Conservation (phyloP, 2,113 vertebrate genomes). For the Brachyistius frenatus region DNA sequence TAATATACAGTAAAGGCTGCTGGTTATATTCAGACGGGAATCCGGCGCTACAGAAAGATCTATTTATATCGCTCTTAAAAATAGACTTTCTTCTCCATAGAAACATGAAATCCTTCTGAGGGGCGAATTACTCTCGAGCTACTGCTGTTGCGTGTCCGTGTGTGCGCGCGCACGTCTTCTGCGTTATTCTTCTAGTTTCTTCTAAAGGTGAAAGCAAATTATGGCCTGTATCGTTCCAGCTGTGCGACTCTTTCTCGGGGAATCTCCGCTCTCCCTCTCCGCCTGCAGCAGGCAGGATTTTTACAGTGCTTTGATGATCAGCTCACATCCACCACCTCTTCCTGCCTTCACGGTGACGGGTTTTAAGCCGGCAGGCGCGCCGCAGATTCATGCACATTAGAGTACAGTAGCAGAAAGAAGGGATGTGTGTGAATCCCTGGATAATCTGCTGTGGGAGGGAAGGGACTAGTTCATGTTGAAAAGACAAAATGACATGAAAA, state of each 20-base stretch:
- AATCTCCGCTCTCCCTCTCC: constrained; percentile 46
- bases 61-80: constrained; percentile 81
- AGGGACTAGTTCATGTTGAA: background rate
- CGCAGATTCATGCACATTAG: constrained; percentile 35
- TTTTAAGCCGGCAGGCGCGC: constrained; percentile 32
- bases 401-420: constrained; percentile 25
- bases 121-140: constrained; percentile 57
- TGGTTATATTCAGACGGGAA: constrained; percentile 61
- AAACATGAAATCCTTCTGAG: constrained; percentile 80
- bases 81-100: constrained; percentile 81
- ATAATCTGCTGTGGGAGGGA: constrained; percentile 20
- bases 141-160: constrained; percentile 23
- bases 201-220: constrained; percentile 58
- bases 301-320: constrained; percentile 60
- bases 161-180: constrained; percentile 3
- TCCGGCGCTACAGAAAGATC: constrained; percentile 69
- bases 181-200: constrained; percentile 28
- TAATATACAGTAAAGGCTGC: constrained; percentile 34
- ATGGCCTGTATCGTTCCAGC: constrained; percentile 48
- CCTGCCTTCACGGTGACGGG: constrained; percentile 25
- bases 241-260: constrained; percentile 57
- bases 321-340: constrained; percentile 5
- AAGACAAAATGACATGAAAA: background rate
- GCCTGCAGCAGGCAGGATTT: constrained; percentile 65
- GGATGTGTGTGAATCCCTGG: constrained; percentile 3